Evolutionary conservation across 2,113 vertebrate species (phyloP).

Genomic region (Atlantisia rogersi): DNA sequence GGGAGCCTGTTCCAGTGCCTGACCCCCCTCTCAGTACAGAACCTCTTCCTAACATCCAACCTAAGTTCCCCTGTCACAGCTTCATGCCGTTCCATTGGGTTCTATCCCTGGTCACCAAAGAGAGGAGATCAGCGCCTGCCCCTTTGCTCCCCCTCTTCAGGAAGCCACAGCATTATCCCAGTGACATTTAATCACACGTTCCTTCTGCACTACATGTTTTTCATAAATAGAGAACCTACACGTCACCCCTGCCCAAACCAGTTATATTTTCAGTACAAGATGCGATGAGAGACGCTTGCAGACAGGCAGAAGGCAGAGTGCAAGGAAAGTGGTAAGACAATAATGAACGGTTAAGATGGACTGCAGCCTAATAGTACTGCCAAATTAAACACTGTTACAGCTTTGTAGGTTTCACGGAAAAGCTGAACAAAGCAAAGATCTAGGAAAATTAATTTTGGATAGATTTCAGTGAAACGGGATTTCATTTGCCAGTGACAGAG

Average conservation of each 20-base stretch:
- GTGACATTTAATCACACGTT: background rate
- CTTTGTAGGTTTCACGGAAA: background rate
- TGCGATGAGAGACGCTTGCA: background rate
- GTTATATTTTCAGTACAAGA: background rate
- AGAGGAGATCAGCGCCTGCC: too few relatives aligned
- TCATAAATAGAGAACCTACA: background rate
- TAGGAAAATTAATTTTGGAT: slow-evolving; percentile 43
- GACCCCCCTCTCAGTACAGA: too few relatives aligned
- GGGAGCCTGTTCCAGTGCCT: too few relatives aligned
- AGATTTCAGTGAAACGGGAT: slow-evolving; percentile 16
- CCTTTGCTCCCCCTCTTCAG: too few relatives aligned
- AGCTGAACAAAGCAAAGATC: slow-evolving; percentile 43
- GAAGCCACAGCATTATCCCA: background rate
- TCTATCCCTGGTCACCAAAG: too few relatives aligned
- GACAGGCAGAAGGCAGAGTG: background rate
- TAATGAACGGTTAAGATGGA: slow-evolving; percentile 5
- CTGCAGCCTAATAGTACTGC: background rate
- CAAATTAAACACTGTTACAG: background rate
- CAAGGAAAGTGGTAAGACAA: background rate
- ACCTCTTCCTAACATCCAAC: too few relatives aligned
- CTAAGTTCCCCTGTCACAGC: too few relatives aligned
- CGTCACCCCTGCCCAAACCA: background rate
- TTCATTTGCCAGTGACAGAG: background rate
- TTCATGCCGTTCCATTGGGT: too few relatives aligned
- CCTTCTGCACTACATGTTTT: background rate